These are phyloP conservation scores for Lysandra bellargus DNA, from an alignment of 2,888 invertebrate genomes.

Conservation along the genomic window DNA sequence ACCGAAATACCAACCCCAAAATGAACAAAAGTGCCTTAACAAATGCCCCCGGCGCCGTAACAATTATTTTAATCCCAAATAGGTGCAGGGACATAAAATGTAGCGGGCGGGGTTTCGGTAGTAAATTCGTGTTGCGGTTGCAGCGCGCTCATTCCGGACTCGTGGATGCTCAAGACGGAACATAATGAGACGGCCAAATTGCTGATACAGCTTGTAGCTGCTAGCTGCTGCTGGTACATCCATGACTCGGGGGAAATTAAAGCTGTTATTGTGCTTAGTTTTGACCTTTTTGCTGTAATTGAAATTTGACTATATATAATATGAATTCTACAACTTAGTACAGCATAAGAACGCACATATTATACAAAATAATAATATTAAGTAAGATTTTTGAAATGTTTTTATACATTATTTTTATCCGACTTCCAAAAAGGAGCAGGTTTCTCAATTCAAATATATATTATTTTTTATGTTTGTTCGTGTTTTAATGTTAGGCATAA, in stretches of 20 bases:
- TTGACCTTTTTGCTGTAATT: slow-evolving; percentile 1
- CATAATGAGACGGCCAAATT: slow-evolving; percentile 62
- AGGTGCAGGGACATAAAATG: slow-evolving; percentile 12
- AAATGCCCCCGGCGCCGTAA: neutral
- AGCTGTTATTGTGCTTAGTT: slow-evolving; percentile 46
- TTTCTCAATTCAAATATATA: no score
- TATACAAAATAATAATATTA: no score
- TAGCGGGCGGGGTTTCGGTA: slow-evolving; percentile 9
- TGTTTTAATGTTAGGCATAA: no score
- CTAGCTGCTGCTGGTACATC: slow-evolving; percentile 20
- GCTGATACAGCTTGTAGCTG: slow-evolving; percentile 47
- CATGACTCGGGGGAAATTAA: slow-evolving; percentile 65
- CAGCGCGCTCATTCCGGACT: slow-evolving; percentile 34
- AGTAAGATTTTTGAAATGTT: no score
- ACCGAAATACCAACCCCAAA: neutral
- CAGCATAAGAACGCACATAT: neutral
- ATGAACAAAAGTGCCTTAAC: neutral
- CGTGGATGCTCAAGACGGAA: slow-evolving; percentile 53
- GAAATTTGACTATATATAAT: neutral
- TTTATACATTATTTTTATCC: no score
- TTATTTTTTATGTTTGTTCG: no score
- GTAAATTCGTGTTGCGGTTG: slow-evolving; percentile 35
- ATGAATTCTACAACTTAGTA: neutral
- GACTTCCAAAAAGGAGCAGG: no score
- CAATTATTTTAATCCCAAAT: slow-evolving; percentile 23